Percentiles rank a stretch among this genome's conserved stretches.
Conservation (phyloP, 2,797 vertebrate genomes). For the Myotis myotis region DNA sequence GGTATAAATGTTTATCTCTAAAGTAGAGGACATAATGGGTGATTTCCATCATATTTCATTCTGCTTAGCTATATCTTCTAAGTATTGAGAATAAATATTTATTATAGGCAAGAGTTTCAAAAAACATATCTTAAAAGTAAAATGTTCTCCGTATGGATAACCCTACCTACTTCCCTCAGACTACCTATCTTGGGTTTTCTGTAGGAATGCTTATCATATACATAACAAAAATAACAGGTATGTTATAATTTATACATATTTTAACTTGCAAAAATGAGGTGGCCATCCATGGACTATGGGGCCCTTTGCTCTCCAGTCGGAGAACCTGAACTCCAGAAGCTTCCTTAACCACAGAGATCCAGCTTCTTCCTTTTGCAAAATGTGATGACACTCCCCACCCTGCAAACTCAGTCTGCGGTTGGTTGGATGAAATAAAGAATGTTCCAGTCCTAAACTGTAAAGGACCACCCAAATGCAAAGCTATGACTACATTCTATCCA, state of each 20-base stretch:
- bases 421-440: background rate
- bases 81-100: slow-evolving; percentile 6
- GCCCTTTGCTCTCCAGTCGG: background rate
- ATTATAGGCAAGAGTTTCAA: background rate
- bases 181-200: background rate
- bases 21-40: background rate
- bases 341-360: background rate
- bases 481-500: background rate
- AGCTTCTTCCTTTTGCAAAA: background rate
- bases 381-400: background rate
- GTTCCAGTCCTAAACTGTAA: background rate
- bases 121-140: background rate
- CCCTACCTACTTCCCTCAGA: background rate
- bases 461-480: background rate
- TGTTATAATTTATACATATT: background rate
- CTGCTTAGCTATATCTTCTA: slow-evolving; percentile 13
- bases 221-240: background rate
- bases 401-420: background rate
- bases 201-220: background rate
- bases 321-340: background rate
- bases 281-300: background rate
- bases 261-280: background rate
- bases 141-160: background rate
- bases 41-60: background rate
- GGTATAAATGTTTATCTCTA: background rate